Conservation (phyloP, 2,797 vertebrate genomes). For the Gouania willdenowi region DNA sequence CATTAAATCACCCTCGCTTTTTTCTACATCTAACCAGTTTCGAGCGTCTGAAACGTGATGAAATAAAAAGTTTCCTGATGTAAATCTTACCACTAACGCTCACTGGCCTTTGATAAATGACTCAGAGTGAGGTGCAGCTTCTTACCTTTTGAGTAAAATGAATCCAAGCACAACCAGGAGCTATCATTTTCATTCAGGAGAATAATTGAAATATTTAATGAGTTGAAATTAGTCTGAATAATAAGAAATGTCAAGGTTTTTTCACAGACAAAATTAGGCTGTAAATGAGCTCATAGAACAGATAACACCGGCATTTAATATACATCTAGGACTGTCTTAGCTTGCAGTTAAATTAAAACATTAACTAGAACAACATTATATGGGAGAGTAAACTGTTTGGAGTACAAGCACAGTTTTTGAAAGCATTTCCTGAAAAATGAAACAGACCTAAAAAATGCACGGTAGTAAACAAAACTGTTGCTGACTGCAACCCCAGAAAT, state of each 20-base stretch:
- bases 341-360: conserved; percentile 15
- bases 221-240: conserved; percentile 29
- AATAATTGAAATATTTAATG: conserved; percentile 43
- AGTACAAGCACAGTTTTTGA: not conserved
- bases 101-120: not conserved
- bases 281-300: conserved; percentile 34
- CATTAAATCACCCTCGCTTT: conserved; percentile 11
- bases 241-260: conserved; percentile 28
- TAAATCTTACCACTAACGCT: conserved; percentile 7
- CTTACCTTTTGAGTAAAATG: not conserved
- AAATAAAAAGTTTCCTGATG: conserved; percentile 25
- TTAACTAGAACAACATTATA: conserved; percentile 19
- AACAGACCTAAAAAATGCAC: not conserved
- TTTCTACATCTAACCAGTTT: conserved; percentile 3
- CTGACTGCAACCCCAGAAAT: not conserved
- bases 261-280: conserved; percentile 30
- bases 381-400: conserved; percentile 4
- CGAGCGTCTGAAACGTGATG: not conserved
- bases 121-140: not conserved
- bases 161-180: conserved; percentile 8
- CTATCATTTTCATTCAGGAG: conserved; percentile 40
- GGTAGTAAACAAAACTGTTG: not conserved
- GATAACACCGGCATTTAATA: conserved; percentile 36
- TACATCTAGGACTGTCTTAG: conserved; percentile 39
- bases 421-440: not conserved